phyloP scores from a whole-genome alignment of 1,140 invertebrate genomes.

The Lepidotrigona ventralis region DNA sequence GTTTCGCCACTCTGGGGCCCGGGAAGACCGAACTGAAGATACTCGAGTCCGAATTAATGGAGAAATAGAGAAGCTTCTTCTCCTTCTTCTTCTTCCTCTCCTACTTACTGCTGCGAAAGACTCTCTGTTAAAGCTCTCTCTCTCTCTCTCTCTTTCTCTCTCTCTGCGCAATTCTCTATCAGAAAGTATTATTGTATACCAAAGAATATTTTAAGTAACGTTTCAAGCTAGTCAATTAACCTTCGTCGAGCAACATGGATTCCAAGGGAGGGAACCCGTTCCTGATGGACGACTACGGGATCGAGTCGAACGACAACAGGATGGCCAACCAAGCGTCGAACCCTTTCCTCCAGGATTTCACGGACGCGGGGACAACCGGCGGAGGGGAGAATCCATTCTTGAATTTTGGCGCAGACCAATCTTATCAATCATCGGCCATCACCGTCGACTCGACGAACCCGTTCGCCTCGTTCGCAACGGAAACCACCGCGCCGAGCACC shows the following conservation, averaged over 20 bases:
- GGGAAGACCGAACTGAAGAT: slow-evolving; percentile 83
- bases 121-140: background rate
- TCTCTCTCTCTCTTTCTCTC: too few relatives aligned
- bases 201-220: background rate
- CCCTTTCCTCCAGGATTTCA: slow-evolving; percentile 86
- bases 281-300: slow-evolving; percentile 84
- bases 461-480: slow-evolving; percentile 80
- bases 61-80: slow-evolving; percentile 52
- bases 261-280: slow-evolving; percentile 86
- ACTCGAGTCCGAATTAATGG: slow-evolving; percentile 82
- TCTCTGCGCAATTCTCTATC: background rate
- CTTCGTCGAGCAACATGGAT: slow-evolving; percentile 78
- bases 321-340: slow-evolving; percentile 82
- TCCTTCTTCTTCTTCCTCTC: background rate
- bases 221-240: slow-evolving; percentile 12
- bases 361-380: slow-evolving; percentile 55
- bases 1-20: slow-evolving; percentile 81
- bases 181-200: background rate
- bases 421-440: slow-evolving; percentile 70
- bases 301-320: slow-evolving; percentile 69
- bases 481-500: slow-evolving; percentile 50
- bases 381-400: slow-evolving; percentile 82
- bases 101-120: background rate
- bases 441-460: slow-evolving; percentile 81
- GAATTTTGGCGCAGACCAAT: slow-evolving; percentile 79